phyloP scores from a whole-genome alignment of 2,113 vertebrate genomes.

The Dipodomys ordii region DNA sequence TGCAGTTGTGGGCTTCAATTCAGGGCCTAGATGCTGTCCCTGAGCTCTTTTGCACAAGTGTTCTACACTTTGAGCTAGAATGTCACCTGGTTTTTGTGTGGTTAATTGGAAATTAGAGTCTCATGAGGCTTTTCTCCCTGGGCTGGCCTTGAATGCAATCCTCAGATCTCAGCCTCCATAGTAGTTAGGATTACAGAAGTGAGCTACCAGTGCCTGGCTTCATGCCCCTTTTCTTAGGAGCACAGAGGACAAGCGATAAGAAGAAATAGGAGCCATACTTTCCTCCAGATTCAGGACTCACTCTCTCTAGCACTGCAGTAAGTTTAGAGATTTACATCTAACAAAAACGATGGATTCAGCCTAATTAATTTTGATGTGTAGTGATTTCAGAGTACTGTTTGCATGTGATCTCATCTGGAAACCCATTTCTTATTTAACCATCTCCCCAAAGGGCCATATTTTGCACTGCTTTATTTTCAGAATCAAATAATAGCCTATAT shows the following conservation, averaged over 20 bases:
- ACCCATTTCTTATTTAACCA: constrained; percentile 77
- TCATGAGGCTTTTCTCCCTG: no score
- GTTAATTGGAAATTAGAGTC: no score
- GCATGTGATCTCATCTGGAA: constrained; percentile 80
- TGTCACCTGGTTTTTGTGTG: no score
- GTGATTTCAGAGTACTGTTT: constrained; percentile 70
- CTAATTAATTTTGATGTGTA: constrained; percentile 80
- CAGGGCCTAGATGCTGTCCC: no score
- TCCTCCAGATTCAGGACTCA: background rate
- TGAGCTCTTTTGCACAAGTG: no score
- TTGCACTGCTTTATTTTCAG: constrained; percentile 58
- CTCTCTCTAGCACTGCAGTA: constrained; percentile 13
- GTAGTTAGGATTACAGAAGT: no score
- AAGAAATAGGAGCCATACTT: background rate
- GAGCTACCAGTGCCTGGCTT: no score
- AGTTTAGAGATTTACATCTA: constrained; percentile 66
- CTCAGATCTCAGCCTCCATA: no score
- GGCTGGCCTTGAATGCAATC: no score
- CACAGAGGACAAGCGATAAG: background rate
- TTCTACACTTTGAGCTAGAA: no score
- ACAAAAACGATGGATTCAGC: constrained; percentile 71
- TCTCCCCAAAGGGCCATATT: constrained; percentile 73
- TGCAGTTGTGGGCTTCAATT: no score
- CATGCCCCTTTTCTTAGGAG: background rate
- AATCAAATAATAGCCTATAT: constrained; percentile 73